Percentiles rank a stretch among this genome's conserved stretches.
These are phyloP conservation scores for Sorex maritimensis DNA, from an alignment of 2,797 vertebrate species.

Conservation along the genomic window DNA sequence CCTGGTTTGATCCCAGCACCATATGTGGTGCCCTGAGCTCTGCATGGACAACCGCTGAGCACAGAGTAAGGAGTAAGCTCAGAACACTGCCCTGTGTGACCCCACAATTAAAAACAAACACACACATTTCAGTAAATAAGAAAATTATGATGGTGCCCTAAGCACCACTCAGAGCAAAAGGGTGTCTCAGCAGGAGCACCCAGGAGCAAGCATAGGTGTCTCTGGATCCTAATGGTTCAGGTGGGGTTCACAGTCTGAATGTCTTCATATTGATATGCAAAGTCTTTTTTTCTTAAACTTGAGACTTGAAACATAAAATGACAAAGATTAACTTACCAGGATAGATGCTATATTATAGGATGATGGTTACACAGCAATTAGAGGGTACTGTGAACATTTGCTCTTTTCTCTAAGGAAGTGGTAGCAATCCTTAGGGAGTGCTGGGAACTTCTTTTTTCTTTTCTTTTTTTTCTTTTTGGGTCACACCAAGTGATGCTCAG, in stretches of 20 bases:
- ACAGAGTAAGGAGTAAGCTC: too few relatives aligned
- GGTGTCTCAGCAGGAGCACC: not conserved
- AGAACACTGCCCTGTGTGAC: too few relatives aligned
- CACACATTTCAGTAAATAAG: too few relatives aligned
- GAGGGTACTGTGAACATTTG: not conserved
- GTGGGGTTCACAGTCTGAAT: not conserved
- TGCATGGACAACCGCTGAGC: too few relatives aligned
- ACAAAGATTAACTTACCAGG: constrained; percentile 20
- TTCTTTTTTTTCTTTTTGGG: too few relatives aligned
- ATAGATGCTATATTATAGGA: not conserved
- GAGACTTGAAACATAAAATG: constrained; percentile 12
- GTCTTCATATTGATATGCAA: not conserved
- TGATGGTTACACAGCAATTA: not conserved
- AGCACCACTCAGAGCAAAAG: not conserved
- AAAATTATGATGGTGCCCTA: not conserved
- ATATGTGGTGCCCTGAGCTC: too few relatives aligned
- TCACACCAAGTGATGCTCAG: too few relatives aligned
- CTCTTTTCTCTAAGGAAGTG: constrained; percentile 52
- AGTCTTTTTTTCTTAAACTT: not conserved
- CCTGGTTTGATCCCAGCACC: too few relatives aligned
- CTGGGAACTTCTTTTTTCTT: not conserved
- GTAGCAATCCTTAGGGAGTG: not conserved
- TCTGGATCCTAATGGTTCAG: not conserved
- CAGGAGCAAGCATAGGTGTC: not conserved
- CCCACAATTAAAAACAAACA: too few relatives aligned